These are phyloP conservation scores for Druceiella hillmani DNA, from an alignment of 2,888 invertebrate genomes.

Conservation along the genomic window DNA sequence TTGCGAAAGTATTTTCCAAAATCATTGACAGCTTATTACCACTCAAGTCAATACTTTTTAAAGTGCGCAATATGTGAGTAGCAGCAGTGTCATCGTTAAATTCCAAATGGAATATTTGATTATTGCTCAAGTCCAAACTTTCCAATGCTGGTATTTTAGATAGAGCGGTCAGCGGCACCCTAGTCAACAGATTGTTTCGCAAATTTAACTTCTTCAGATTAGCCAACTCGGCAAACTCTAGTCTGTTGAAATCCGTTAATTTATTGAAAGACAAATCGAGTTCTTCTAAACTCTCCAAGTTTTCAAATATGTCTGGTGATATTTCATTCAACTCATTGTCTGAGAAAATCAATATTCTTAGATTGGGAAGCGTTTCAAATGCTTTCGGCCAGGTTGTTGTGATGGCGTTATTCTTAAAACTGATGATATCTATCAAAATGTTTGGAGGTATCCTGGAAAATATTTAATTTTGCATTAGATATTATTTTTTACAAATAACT, in stretches of 20 bases:
- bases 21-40: conserved; percentile 44
- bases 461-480: neutral
- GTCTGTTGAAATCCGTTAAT: conserved; percentile 35
- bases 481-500: no score
- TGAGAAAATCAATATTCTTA: conserved; percentile 43
- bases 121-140: conserved; percentile 47
- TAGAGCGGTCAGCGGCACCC: conserved; percentile 38
- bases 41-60: conserved; percentile 44
- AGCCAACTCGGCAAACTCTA: conserved; percentile 34
- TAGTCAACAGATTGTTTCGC: conserved; percentile 41
- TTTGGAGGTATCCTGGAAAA: conserved; percentile 43
- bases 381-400: conserved; percentile 46
- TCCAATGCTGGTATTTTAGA: conserved; percentile 37
- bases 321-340: conserved; percentile 44
- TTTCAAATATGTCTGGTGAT: conserved; percentile 44
- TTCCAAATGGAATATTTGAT: conserved; percentile 37
- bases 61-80: conserved; percentile 29
- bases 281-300: conserved; percentile 37
- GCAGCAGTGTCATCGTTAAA: conserved; percentile 32
- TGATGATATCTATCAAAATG: conserved; percentile 36
- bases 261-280: conserved; percentile 52
- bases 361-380: conserved; percentile 35
- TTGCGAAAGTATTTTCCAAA: conserved; percentile 39
- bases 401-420: conserved; percentile 42
- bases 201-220: conserved; percentile 39